Percentiles rank a stretch among this genome's conserved stretches.
These are phyloP conservation scores for Tapirus terrestris DNA, from an alignment of 2,113 vertebrate genomes.

Conservation along the genomic window DNA sequence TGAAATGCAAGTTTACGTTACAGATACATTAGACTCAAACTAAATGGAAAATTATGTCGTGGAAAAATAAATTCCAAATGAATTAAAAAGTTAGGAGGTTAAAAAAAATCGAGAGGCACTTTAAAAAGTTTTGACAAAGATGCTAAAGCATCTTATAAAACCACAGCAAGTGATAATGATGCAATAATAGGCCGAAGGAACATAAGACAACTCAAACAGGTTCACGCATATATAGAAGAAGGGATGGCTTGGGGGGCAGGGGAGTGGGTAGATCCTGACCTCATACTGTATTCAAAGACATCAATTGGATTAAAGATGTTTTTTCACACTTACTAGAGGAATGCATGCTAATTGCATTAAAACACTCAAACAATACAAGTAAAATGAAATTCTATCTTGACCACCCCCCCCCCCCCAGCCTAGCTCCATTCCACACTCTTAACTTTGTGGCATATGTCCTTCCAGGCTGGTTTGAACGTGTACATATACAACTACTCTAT, in stretches of 20 bases:
- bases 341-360: neutral
- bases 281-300: neutral
- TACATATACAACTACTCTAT: neutral
- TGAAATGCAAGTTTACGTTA: neutral
- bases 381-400: neutral
- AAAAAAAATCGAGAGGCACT: neutral
- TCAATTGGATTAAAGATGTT: neutral
- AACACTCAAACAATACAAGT: neutral
- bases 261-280: no score
- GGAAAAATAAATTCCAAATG: conserved; percentile 24
- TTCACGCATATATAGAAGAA: neutral
- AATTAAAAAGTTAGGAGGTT: neutral
- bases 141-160: neutral
- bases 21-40: neutral
- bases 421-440: neutral
- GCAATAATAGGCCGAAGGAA: neutral
- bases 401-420: neutral
- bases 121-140: neutral
- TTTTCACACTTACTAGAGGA: neutral
- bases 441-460: neutral
- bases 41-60: neutral
- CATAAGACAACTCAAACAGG: neutral
- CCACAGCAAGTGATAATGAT: neutral
- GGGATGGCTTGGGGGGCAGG: neutral
- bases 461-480: neutral